Conservation (phyloP, 37 sponge, comb jelly and placozoan species). For the Eunapius fragilis region DNA sequence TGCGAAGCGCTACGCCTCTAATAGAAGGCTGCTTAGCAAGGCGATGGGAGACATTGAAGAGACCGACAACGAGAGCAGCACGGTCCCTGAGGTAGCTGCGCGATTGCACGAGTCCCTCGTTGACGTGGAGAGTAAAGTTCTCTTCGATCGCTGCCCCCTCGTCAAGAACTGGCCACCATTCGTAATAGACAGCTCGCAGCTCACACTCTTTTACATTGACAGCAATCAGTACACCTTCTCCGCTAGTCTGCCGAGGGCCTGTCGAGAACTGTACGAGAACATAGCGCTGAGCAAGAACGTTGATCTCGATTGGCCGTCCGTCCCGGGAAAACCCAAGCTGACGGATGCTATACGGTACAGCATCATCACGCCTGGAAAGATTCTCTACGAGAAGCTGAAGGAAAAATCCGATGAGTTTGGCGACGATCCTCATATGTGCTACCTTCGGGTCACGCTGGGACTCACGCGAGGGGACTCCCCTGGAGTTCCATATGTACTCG, state of each 20-base stretch:
- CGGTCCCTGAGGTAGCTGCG: not conserved
- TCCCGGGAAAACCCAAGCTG: constrained; percentile 1
- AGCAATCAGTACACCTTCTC: constrained; percentile 45
- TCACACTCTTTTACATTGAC: constrained; percentile 52
- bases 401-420: constrained; percentile 38
- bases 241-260: constrained; percentile 61
- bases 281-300: constrained; percentile 31
- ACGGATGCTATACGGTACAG: constrained; percentile 75
- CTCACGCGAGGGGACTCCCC: constrained; percentile 46
- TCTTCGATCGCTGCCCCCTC: constrained; percentile 32
- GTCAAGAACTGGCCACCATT: constrained; percentile 46
- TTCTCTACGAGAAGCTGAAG: constrained; percentile 41
- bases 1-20: not conserved
- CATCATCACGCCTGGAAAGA: constrained; percentile 4
- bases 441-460: constrained; percentile 65
- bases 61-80: not conserved
- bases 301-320: constrained; percentile 52
- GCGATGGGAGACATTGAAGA: not conserved
- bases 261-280: constrained; percentile 60
- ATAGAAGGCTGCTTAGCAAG: not conserved
- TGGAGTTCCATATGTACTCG: constrained; percentile 75
- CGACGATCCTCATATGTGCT: constrained; percentile 1
- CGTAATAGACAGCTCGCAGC: constrained; percentile 51
- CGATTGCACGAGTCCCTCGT: constrained; percentile 4
- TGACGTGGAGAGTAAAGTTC: constrained; percentile 46